These are phyloP conservation scores for Chelidonichthys spinosus DNA, from an alignment of 2,797 vertebrate species.

Conservation along the genomic window DNA sequence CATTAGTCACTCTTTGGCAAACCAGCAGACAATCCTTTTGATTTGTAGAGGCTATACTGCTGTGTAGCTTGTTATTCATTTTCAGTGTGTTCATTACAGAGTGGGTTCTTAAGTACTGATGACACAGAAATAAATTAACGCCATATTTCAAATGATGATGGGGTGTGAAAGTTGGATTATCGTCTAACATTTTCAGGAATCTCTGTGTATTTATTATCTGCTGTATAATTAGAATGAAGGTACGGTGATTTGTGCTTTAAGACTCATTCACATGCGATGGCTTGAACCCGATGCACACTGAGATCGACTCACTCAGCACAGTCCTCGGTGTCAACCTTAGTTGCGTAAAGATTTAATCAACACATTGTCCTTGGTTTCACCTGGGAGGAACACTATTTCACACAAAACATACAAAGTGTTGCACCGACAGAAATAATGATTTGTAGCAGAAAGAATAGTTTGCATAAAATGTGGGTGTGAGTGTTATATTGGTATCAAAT, in stretches of 20 bases:
- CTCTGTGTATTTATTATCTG: slow-evolving; percentile 4
- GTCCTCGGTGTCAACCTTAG: background rate
- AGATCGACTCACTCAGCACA: slow-evolving; percentile 1
- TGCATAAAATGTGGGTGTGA: background rate
- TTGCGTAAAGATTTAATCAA: slow-evolving; percentile 27
- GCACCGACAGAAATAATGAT: background rate
- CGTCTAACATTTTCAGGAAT: background rate
- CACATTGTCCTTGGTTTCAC: slow-evolving; percentile 22
- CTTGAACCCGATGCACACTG: background rate
- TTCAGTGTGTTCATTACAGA: slow-evolving; percentile 36
- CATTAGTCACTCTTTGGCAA: slow-evolving; percentile 2
- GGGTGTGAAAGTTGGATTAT: slow-evolving; percentile 19
- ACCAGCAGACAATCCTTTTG: slow-evolving; percentile 33
- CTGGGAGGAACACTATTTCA: slow-evolving; percentile 4
- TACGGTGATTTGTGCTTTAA: background rate
- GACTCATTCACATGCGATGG: background rate
- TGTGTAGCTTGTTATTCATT: slow-evolving; percentile 36
- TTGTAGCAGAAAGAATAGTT: background rate
- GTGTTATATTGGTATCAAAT: background rate
- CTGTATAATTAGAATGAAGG: slow-evolving; percentile 14
- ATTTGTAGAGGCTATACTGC: slow-evolving; percentile 26
- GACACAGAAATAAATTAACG: slow-evolving; percentile 23
- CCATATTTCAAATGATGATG: slow-evolving; percentile 19
- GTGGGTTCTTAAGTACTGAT: background rate
- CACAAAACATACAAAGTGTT: background rate